A percentile compares a stretch with the other conserved stretches of the same genome.
These are phyloP conservation scores for Sitophilus oryzae DNA, from an alignment of 1,140 invertebrate species.

Conservation along the genomic window DNA sequence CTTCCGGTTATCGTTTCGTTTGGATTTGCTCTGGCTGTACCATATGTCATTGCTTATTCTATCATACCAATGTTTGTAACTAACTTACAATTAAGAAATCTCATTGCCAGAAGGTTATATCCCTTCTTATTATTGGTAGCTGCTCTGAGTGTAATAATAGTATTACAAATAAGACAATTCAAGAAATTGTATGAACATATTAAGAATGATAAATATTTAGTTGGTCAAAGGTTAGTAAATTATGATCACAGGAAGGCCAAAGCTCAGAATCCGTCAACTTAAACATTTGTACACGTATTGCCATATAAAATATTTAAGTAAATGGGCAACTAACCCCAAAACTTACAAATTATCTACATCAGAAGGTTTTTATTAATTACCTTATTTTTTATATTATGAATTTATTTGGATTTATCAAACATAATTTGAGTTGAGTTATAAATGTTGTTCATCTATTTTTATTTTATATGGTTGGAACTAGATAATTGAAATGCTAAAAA, in stretches of 20 bases:
- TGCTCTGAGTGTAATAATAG: slow-evolving; percentile 61
- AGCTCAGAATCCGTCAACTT: slow-evolving; percentile 11
- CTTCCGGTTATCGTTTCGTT: slow-evolving; percentile 83
- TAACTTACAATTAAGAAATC: slow-evolving; percentile 64
- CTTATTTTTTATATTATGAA: not conserved
- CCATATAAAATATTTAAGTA: not conserved
- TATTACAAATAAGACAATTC: slow-evolving; percentile 81
- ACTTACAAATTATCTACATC: not conserved
- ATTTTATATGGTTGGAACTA: too few species aligned
- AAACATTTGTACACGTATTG: not conserved
- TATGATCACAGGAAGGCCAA: slow-evolving; percentile 70
- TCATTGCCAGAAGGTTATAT: slow-evolving; percentile 84
- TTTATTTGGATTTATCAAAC: too few species aligned
- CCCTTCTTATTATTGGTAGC: slow-evolving; percentile 75
- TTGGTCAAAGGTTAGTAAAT: slow-evolving; percentile 90
- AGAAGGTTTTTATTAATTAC: not conserved
- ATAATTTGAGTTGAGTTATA: too few species aligned
- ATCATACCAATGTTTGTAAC: slow-evolving; percentile 74
- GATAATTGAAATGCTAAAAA: too few species aligned
- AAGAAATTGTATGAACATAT: slow-evolving; percentile 95
- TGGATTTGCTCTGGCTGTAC: slow-evolving; percentile 80
- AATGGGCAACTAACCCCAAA: not conserved
- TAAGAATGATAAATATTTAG: slow-evolving; percentile 98
- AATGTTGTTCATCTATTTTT: too few species aligned
- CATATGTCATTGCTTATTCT: slow-evolving; percentile 81